Conservation (phyloP, 2,113 vertebrate species). For the Elephantulus edwardii region DNA sequence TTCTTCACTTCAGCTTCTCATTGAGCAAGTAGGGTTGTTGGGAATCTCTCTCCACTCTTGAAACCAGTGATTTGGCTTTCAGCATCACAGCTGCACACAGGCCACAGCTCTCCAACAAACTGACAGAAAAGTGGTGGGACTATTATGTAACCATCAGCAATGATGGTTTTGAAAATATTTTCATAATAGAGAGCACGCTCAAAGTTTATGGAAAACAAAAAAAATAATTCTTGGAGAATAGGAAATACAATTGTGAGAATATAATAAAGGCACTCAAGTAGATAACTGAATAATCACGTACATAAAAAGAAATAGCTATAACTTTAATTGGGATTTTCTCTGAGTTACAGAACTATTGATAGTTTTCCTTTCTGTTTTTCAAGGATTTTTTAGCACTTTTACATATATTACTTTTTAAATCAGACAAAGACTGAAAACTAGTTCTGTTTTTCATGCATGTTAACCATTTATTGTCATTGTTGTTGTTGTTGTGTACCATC, state of each 20-base stretch:
- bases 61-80: no score
- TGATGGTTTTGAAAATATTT: slow-evolving; percentile 1
- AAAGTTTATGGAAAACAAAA: background rate
- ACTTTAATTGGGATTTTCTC: slow-evolving; percentile 11
- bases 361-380: background rate
- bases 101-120: no score
- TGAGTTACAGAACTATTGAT: background rate
- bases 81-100: no score
- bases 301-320: background rate
- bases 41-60: no score
- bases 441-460: background rate
- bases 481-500: no score
- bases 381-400: background rate
- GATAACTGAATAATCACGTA: background rate
- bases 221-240: background rate
- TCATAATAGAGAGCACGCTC: background rate
- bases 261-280: background rate
- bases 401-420: background rate
- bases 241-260: background rate
- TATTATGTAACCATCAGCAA: background rate
- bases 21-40: no score
- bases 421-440: background rate
- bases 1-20: no score
- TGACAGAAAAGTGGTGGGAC: no score
- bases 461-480: no score